A percentile compares a stretch with the other conserved stretches of the same genome.
phyloP scores from a whole-genome alignment of 2,113 vertebrate species.

The Oncorhynchus keta region DNA sequence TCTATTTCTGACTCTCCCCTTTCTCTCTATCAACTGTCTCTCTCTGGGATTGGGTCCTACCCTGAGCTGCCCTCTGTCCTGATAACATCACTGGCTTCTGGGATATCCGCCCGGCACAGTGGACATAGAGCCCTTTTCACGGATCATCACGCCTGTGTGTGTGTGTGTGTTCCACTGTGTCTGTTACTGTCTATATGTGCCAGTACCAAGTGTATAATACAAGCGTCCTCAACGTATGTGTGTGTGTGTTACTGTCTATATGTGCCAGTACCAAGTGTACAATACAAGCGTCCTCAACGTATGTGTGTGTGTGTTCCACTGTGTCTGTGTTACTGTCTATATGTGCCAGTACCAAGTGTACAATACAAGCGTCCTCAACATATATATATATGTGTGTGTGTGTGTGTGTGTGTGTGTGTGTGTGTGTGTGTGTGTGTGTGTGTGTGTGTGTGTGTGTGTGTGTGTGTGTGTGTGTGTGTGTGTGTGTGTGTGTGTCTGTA shows the following conservation, averaged over 20 bases:
- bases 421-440: conserved; percentile 12
- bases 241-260: too few species aligned
- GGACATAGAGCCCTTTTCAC: conserved; percentile 31
- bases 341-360: too few species aligned
- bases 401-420: too few species aligned
- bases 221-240: background rate
- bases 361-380: too few species aligned
- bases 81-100: conserved; percentile 43
- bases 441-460: conserved; percentile 13
- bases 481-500: conserved; percentile 1
- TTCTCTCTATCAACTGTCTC: background rate
- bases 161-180: background rate
- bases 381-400: background rate
- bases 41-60: conserved; percentile 10
- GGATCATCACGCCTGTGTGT: conserved; percentile 23
- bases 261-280: too few species aligned
- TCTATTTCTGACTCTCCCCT: background rate
- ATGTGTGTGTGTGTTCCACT: background rate
- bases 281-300: too few species aligned
- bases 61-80: too few species aligned
- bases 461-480: background rate
- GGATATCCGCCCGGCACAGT: conserved; percentile 39
- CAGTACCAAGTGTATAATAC: background rate
- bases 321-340: too few species aligned
- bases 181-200: background rate